Conservation (phyloP, 2,113 vertebrate species). For the Vombatus ursinus region DNA sequence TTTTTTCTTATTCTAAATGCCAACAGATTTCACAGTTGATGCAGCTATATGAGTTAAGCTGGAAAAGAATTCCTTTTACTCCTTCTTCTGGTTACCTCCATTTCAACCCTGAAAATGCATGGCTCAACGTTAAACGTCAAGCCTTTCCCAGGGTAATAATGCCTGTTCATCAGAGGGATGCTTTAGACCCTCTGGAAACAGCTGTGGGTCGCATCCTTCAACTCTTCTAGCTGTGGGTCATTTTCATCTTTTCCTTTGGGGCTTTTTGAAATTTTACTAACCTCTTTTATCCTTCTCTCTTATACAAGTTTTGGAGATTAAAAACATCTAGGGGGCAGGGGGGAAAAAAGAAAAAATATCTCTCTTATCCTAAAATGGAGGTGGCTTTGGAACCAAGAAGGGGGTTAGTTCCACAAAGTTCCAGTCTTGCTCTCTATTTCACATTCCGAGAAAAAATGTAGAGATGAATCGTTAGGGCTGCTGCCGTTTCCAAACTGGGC, state of each 20-base stretch:
- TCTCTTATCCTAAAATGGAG: neutral
- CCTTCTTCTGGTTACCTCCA: conserved; percentile 58
- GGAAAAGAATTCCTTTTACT: conserved; percentile 64
- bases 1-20: neutral
- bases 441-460: conserved; percentile 29
- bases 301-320: conserved; percentile 49
- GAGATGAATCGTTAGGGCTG: conserved; percentile 19
- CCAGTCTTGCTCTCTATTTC: neutral
- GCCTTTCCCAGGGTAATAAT: conserved; percentile 39
- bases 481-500: conserved; percentile 33
- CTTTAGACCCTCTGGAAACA: conserved; percentile 61
- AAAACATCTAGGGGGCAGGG: conserved; percentile 47
- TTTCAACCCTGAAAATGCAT: conserved; percentile 42
- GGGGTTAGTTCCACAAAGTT: neutral
- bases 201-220: conserved; percentile 41
- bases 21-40: neutral
- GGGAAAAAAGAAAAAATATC: neutral
- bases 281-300: conserved; percentile 43
- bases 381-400: neutral
- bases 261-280: conserved; percentile 59
- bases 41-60: conserved; percentile 34
- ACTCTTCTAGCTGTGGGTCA: conserved; percentile 60
- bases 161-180: conserved; percentile 25
- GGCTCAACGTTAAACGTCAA: conserved; percentile 37
- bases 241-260: conserved; percentile 62